These are phyloP conservation scores for Halotydeus destructor DNA, from an alignment of 1,140 invertebrate species.

Conservation along the genomic window DNA sequence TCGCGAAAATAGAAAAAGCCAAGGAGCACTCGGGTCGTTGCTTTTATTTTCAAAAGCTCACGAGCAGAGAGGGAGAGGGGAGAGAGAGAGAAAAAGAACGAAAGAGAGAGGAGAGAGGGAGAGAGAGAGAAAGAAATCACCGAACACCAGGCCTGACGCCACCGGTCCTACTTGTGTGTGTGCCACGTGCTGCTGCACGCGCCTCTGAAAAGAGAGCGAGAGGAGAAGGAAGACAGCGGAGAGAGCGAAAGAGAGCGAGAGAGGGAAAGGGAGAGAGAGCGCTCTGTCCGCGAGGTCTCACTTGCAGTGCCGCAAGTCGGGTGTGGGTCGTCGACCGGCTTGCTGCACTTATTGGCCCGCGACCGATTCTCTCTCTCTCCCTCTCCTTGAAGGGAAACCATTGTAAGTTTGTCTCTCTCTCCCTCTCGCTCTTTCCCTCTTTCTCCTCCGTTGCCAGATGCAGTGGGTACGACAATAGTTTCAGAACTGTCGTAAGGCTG, in stretches of 20 bases:
- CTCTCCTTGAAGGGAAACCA: not conserved
- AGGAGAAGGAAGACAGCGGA: not conserved
- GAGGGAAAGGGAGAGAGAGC: no score
- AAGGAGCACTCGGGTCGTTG: not conserved
- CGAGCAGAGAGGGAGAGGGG: not conserved
- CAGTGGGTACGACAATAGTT: not conserved
- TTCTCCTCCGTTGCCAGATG: not conserved
- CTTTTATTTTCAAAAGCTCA: not conserved
- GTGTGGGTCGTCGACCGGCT: no score
- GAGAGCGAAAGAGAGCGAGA: not conserved
- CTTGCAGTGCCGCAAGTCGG: not conserved
- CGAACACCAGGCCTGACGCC: not conserved
- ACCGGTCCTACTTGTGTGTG: not conserved
- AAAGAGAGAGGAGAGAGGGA: not conserved
- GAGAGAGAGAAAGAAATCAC: not conserved
- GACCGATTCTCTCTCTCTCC: not conserved
- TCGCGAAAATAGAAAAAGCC: not conserved
- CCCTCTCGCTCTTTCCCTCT: not conserved
- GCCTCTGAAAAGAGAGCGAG: not conserved
- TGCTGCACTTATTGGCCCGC: not conserved
- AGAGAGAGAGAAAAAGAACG: not conserved
- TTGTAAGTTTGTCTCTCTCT: not conserved
- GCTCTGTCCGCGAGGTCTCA: not conserved
- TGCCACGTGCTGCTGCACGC: not conserved
- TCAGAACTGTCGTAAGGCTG: no score